These are phyloP conservation scores for Oscheius sp. DNA, from an alignment of 2,888 invertebrate species.

Conservation along the genomic window DNA sequence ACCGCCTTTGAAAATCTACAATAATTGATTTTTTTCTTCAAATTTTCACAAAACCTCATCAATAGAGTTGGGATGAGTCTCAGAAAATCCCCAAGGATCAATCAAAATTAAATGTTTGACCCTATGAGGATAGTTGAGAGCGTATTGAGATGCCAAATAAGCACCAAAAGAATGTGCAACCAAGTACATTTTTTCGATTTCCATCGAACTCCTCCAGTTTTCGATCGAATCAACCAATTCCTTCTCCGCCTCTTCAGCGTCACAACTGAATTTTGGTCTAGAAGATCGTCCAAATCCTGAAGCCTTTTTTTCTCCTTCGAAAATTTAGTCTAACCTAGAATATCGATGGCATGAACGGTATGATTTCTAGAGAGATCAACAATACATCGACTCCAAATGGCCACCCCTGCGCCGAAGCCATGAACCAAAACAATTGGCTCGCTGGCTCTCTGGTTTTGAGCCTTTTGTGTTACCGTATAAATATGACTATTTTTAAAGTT, in stretches of 20 bases:
- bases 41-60: no score
- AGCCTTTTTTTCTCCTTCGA: not conserved
- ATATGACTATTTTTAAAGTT: conserved; percentile 48
- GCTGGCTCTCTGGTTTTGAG: conserved; percentile 16
- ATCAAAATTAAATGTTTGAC: conserved; percentile 90
- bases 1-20: conserved; percentile 11
- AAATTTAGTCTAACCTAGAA: conserved; percentile 73
- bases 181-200: conserved; percentile 84
- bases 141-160: conserved; percentile 87
- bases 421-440: conserved; percentile 88
- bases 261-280: conserved; percentile 83
- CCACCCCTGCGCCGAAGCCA: conserved; percentile 91
- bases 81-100: conserved; percentile 83
- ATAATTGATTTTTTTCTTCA: not conserved
- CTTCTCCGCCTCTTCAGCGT: conserved; percentile 83
- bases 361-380: conserved; percentile 82
- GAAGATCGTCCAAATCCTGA: conserved; percentile 89
- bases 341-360: conserved; percentile 89
- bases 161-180: conserved; percentile 81
- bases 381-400: conserved; percentile 90
- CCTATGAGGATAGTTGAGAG: conserved; percentile 84
- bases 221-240: conserved; percentile 91
- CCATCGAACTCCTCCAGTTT: conserved; percentile 91
- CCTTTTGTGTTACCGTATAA: conserved; percentile 38
- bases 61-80: conserved; percentile 69